Conservation (phyloP, 2,888 invertebrate species). For the Calliopum simillimum region DNA sequence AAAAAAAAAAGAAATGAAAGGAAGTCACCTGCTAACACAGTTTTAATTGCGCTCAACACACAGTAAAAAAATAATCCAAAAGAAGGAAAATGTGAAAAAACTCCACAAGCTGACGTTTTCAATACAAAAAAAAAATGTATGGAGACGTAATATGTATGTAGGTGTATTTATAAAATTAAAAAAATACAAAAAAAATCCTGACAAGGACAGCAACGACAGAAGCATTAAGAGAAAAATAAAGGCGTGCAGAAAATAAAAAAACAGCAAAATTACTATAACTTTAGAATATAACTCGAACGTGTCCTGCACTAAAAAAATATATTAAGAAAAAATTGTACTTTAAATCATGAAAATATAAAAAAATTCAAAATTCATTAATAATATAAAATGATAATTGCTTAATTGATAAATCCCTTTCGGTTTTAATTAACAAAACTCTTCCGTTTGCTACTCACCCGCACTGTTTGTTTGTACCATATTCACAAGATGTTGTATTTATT, state of each 20-base stretch:
- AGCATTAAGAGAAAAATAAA: not conserved
- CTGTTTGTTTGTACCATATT: slow-evolving; percentile 48
- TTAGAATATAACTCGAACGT: not conserved
- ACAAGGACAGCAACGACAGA: too few species aligned
- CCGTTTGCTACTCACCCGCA: slow-evolving; percentile 44
- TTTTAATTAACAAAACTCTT: slow-evolving; percentile 3
- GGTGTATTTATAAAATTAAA: too few species aligned
- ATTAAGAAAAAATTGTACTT: too few species aligned
- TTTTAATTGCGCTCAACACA: slow-evolving; percentile 30
- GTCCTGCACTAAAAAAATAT: too few species aligned
- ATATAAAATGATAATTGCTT: too few species aligned
- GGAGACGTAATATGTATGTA: too few species aligned
- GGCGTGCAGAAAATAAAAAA: not conserved
- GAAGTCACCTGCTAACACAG: slow-evolving; percentile 32
- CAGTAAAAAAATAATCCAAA: not conserved
- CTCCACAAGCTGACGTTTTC: not conserved
- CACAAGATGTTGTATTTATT: slow-evolving; percentile 16
- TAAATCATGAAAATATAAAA: too few species aligned
- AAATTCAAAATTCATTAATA: too few species aligned
- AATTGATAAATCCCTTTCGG: not conserved
- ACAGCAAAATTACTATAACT: not conserved
- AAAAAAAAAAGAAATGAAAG: slow-evolving; percentile 4
- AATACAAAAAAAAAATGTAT: too few species aligned
- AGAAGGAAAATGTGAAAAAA: not conserved
- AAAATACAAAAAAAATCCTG: too few species aligned